Evolutionary conservation across 2,797 vertebrate species (phyloP).

Genomic region (Threskiornis aethiopicus): DNA sequence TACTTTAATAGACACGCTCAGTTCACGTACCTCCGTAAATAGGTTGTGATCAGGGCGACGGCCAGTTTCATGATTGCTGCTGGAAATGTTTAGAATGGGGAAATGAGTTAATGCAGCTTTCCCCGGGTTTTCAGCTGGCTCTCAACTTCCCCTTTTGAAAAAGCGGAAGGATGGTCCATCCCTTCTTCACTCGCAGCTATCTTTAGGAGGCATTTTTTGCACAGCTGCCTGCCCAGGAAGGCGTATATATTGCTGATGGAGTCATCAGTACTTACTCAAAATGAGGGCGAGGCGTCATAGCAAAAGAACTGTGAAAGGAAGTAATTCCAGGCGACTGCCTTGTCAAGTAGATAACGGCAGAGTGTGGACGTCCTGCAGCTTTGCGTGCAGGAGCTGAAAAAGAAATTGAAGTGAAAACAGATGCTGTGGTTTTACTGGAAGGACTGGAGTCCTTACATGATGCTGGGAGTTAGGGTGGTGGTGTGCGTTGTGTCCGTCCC

Average conservation of each 20-base stretch:
- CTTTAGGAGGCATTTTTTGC: background rate
- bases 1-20: fast-evolving
- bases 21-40: background rate
- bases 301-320: background rate
- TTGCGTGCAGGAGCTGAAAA: background rate
- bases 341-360: background rate
- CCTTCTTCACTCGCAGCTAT: background rate
- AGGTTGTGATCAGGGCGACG: fast-evolving
- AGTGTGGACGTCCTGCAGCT: background rate
- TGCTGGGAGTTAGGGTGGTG: background rate
- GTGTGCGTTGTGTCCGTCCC: fast-evolving
- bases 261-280: fast-evolving
- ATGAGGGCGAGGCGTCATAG: background rate
- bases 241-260: fast-evolving
- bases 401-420: background rate
- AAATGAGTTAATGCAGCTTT: background rate
- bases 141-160: background rate
- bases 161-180: background rate
- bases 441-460: background rate
- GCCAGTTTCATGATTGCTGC: background rate
- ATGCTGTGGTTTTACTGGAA: background rate
- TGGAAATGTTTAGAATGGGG: background rate
- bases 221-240: background rate
- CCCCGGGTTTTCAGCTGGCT: background rate
- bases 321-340: background rate